These are phyloP conservation scores for Scolanthus callimorphus DNA, from an alignment of 92 coral and sea anemone species.

Conservation along the genomic window DNA sequence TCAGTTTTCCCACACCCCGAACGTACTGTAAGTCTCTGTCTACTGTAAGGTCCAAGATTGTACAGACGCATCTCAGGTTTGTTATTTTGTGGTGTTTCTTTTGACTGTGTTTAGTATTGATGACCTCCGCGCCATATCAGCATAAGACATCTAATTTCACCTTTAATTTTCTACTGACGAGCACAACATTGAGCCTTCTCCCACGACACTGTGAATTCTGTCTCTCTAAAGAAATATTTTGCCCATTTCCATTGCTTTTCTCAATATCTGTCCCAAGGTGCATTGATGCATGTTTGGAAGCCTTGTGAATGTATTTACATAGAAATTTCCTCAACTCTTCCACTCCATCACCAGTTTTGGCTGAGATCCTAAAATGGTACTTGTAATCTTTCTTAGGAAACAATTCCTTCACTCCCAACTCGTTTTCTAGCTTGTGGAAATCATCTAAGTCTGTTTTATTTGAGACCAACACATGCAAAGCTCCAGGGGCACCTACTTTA, in stretches of 20 bases:
- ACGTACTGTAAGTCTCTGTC: too few relatives aligned
- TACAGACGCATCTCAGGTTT: neutral
- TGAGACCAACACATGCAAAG: constrained; percentile 45
- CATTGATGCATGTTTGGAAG: neutral
- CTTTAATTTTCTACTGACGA: too few relatives aligned
- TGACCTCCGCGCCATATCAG: too few relatives aligned
- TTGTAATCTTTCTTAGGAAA: constrained; percentile 16
- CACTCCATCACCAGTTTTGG: constrained; percentile 65
- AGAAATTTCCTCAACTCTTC: constrained; percentile 30
- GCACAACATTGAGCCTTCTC: too few relatives aligned
- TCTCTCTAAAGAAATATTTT: neutral
- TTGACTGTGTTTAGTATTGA: too few relatives aligned
- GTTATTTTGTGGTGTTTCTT: neutral
- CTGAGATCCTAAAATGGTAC: constrained; percentile 56
- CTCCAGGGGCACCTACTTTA: constrained; percentile 49
- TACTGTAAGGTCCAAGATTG: neutral
- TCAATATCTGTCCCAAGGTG: too few relatives aligned
- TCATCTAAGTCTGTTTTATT: constrained; percentile 76
- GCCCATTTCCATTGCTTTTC: too few relatives aligned
- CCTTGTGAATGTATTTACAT: constrained; percentile 5
- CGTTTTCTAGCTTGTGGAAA: constrained; percentile 8
- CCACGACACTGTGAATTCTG: neutral
- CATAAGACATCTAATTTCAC: too few relatives aligned
- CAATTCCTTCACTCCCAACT: constrained; percentile 13
- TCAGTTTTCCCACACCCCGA: too few relatives aligned